These are phyloP conservation scores for Mionectes macconnelli DNA, from an alignment of 2,113 vertebrate genomes.

Conservation along the genomic window DNA sequence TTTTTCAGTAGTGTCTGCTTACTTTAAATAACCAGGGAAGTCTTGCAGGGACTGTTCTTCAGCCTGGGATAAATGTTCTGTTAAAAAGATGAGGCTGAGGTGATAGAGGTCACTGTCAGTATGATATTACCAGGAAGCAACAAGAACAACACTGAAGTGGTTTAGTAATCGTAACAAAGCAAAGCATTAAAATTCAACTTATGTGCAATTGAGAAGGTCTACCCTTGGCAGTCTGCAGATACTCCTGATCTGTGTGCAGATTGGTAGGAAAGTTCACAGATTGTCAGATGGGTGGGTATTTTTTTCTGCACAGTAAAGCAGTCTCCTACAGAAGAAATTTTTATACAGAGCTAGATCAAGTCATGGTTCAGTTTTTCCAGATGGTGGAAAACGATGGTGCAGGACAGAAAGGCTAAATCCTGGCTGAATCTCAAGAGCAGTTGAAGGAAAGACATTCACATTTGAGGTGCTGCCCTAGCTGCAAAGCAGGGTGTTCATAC, in stretches of 20 bases:
- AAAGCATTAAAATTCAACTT: background rate
- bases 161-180: background rate
- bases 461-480: background rate
- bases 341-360: background rate
- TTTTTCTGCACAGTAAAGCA: background rate
- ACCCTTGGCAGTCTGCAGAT: rapidly evolving
- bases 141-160: background rate
- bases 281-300: background rate
- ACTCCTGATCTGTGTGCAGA: background rate
- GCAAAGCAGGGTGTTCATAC: background rate
- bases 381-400: background rate
- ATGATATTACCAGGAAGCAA: background rate
- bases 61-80: background rate
- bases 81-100: background rate
- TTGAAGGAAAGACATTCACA: background rate
- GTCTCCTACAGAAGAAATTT: background rate
- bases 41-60: background rate
- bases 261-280: background rate
- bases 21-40: background rate
- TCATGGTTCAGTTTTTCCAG: background rate
- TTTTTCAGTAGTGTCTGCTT: background rate
- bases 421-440: background rate
- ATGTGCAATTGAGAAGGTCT: background rate
- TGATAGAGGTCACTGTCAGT: background rate
- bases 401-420: background rate